A percentile compares a stretch with the other conserved stretches of the same genome.
Conservation (phyloP, 2,888 invertebrate genomes). For the Saturnia japonica region DNA sequence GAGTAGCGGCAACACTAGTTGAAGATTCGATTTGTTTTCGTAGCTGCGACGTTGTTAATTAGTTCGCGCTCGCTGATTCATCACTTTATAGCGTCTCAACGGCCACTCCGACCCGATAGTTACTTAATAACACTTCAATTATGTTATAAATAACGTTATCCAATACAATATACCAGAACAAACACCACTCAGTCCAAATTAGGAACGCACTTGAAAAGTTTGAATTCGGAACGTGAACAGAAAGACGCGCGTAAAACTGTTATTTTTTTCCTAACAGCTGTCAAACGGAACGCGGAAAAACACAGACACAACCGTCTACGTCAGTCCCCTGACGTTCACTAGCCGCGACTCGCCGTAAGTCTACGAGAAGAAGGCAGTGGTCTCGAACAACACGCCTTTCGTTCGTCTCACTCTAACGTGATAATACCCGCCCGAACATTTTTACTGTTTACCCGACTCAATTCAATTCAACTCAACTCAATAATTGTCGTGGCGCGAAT, state of each 20-base stretch:
- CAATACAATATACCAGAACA: conserved; percentile 31
- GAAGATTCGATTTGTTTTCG: conserved; percentile 71
- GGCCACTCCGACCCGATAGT: conserved; percentile 67
- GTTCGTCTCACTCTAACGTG: conserved; percentile 78
- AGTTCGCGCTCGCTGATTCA: conserved; percentile 80
- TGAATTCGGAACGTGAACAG: conserved; percentile 55
- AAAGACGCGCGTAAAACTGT: conserved; percentile 66
- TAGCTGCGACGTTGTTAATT: conserved; percentile 75
- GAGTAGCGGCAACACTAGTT: conserved; percentile 42
- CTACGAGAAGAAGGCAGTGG: conserved; percentile 81
- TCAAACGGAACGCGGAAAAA: conserved; percentile 59
- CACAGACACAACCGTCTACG: conserved; percentile 71
- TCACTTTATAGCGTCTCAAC: conserved; percentile 78
- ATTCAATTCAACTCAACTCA: conserved; percentile 81
- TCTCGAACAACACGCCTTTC: conserved; percentile 80
- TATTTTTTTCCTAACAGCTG: conserved; percentile 65
- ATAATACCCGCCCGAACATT: conserved; percentile 77
- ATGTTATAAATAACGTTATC: conserved; percentile 30
- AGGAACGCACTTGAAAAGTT: conserved; percentile 68
- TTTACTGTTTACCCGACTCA: conserved; percentile 81
- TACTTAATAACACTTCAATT: conserved; percentile 61
- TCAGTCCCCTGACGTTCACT: conserved; percentile 79
- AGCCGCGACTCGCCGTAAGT: conserved; percentile 77
- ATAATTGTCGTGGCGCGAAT: conserved; percentile 75
- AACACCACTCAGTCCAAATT: conserved; percentile 53